Evolutionary conservation across 2,888 invertebrate species (phyloP), one percentile per base, ranked within the genome.

Genomic region (Drosophila longiperda): DNA sequence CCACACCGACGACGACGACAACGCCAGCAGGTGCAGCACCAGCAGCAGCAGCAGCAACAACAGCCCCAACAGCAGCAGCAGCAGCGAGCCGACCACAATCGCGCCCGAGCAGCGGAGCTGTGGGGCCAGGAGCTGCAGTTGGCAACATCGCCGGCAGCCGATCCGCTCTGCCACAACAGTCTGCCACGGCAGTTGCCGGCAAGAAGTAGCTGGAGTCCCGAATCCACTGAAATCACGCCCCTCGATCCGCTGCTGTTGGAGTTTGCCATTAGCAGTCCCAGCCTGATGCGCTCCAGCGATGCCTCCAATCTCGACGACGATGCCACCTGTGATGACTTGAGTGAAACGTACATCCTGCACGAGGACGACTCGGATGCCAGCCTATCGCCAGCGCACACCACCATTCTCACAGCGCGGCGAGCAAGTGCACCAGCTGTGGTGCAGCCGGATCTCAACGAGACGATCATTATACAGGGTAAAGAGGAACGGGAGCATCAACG

Each of bases 211-310:
- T 88, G 82, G 78, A 79, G 80, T 80, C 86, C 79, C 23, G 87
- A 80, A 26, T 79, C 60, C 26, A 73, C 63, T 60, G 78, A 79
- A 3, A 66, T 32, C 53, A 79, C 73, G 57, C 78, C 87, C 60
- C 80, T 87, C 48, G 91, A 92, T 87, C 90, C 91, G 8, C 85
- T 90, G 48, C 90, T 90, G 66, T 69, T 92, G 65, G 93, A 93
- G 71, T 91, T 92, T 79, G 90, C 89, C 64, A 92, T 93, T 55
- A 93, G 93, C 80, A 93, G 93, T 81, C 93, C 93, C 29, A 93
- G 93, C 86, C 85, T 93, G 60, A 93, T 93, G 83, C 91, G 90
- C 59, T 92, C 92, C 36, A 89, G 85, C 34, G 78, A 75, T n/a
- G 89, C 84, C 58, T 91, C 92, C 50, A 78, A 75, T 60, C 77